Base-by-base conservation (phyloP, 2,797 vertebrate species). In the Argya squamiceps region DNA sequence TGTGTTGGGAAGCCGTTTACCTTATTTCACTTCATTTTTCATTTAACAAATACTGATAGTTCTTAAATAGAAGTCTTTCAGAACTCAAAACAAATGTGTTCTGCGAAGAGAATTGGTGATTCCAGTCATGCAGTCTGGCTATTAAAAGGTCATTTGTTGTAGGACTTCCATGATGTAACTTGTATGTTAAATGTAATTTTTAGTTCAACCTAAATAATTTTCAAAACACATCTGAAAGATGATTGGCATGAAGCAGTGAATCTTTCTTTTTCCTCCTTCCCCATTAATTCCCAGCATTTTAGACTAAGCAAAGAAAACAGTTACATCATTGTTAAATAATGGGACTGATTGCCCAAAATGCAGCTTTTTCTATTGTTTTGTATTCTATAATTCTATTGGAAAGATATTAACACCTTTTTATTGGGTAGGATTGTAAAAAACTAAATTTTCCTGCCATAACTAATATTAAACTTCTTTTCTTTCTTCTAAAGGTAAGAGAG, bases 401-500 rank as follows among this genome's bases (percentile, higher is more conserved):
- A 86, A 58, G 67, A 30, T 16, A 18, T 64, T 64, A 69, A 59
- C 8, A 53, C 6, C 30, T 81, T 65, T 79, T 80, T 12, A 29
- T 70, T 71, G 36, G 10, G 26, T 60, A 70, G 39, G n/a, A 39
- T 81, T 93, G 67, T 56, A 49, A 30, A 91, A 67, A 83, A 50
- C 12, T n/a, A 55, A 32, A 24, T 65, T 55, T 88, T 71, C 32
- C 17, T 88, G 32, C 18, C 21, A 20, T 32, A 46, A 46, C 9
- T 92, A 15, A 29, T 50, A 46, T 5, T 85, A 69, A 44, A 34
- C 36, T 50, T 55, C 0, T 29, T 76, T 77, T 84, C 71, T 95
- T 95, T 76, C 23, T 62, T 87, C 41, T 90, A 86, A 90, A 96
- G 91, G 96, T 97, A 97, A 96, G 94, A 98, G 92, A 97, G 86